Evolutionary conservation across 2,113 vertebrate species (phyloP), one percentile per base, ranked within the genome.

Genomic region (Apeltes quadracus): DNA sequence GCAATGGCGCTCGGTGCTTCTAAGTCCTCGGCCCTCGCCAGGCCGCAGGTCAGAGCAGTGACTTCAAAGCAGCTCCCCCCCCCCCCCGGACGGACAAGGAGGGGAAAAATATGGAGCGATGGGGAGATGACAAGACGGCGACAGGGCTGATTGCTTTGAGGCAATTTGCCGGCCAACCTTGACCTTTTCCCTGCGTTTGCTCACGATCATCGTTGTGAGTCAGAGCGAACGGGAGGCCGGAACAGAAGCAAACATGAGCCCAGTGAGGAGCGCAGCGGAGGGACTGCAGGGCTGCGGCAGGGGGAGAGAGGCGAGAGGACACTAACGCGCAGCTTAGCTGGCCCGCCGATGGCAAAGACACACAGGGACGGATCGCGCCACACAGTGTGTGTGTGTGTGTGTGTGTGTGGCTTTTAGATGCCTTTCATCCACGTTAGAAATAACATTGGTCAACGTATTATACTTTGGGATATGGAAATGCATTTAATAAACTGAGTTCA

Each of bases 131-230:
- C 36, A 41, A 79, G 72, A 86, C 43, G 77, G 76, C 39, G 56
- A 84, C 78, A 82, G 61, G 78, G 76, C 87, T 88, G 89, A 92
- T 91, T 89, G 91, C 91, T 91, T 85, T 84, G 84, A 93, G 89
- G 87, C 88, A 88, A 91, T 91, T 91, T 91, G 81, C 75, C 12
- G 48, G 56, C 77, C 86, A 88, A 92, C 93, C 92, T 91, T 91
- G 92, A 92, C 91, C 93, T 93, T 93, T 93, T 88, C 70, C 61
- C 65, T 27, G 62, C n/a, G 27, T 81, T 76, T 84, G 91, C 92
- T 91, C 92, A 89, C 89, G 88, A 91, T 89, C 83, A 87, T 84
- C 83, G 73, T 81, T 76, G 78, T 87, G 85, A 93, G 88, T 90
- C 90, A 89, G 87, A 34, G 36, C 66, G 55, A 53, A 72, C 75